Evolutionary conservation across 2,888 invertebrate genomes (phyloP), one percentile per base, ranked within the genome.

Genomic region (Melinaea marsaeus): DNA sequence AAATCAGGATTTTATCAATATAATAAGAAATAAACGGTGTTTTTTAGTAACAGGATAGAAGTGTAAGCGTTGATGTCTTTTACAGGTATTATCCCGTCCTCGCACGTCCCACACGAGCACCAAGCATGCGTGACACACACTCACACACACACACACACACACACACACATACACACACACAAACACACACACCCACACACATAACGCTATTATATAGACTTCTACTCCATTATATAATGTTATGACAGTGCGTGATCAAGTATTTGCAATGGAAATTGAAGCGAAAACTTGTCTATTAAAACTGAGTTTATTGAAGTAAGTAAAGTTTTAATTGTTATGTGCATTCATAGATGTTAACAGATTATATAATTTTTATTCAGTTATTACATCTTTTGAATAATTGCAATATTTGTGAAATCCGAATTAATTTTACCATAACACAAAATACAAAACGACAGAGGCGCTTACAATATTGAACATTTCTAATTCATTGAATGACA

Each of bases 41-140:
- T n/a, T n/a, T n/a, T n/a, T n/a, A n/a, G n/a, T n/a, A 37, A 37
- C 7, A 37, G 37, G 34, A 55, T 33, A 42, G 13, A 32, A 22
- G 32, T 4, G 13, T 42, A n/a, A 32, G 35, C 59, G 59, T 59
- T 59, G 59, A 59, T 51, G 59, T 59, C 59, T 59, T 59, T 59
- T 51, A 47, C 59, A 58, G 48, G 58, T n/a, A 13, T 51, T 48
- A 35, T 33, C 46, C 33, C 33, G 57, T 13, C 33, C 34, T 35
- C 2, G n/a, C 33, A 4, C 13, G 35, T 58, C 58, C 11, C 58
- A 48, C 33, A 9, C 35, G 35, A 48, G 11, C 37, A 9, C 42
- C 32, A 9, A 32, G 51, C 22, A 51, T 51, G 51, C 48, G 13
- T 48, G 13, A 2, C 7, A 13, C n/a, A 32, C 51, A 32, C 51